Evolutionary conservation across 2,888 invertebrate genomes (phyloP), one percentile per base, ranked within the genome.

Genomic region (Phyllotreta cruciferae): DNA sequence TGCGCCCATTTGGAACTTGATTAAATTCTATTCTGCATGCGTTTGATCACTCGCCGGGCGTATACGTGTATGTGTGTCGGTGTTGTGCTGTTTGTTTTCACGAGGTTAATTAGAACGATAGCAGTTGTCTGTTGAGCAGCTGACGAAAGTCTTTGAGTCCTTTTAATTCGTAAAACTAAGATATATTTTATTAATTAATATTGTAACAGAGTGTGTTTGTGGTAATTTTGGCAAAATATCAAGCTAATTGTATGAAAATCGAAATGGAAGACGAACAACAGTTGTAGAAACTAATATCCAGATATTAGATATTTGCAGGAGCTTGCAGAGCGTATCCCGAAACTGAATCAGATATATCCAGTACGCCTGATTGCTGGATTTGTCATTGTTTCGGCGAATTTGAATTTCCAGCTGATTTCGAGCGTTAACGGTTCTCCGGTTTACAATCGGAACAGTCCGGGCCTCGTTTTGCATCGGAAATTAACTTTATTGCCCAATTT

Each of bases 401-500:
- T 67, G 69, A 69, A 69, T 69, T 69, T 69, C 67, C 67, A 67
- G 63, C 66, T 66, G 64, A 69, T 69, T 69, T 63, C 61, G 56
- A 69, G 57, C 67, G 67, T 67, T 62, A 69, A 69, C 66, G 63
- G 63, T 56, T 24, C 11, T 66, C 63, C 61, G 64, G 66, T 66
- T 66, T 67, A 66, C 70, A 64, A 56, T 63, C 70, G 69, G 65
- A 69, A 70, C 66, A 63, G 66, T 68, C 62, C 70, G 67, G 44
- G 37, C 47, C 67, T 71, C 70, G 70, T 70, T 73, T 72, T 73
- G 70, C 71, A 72, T 69, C 70, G 74, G 73, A 74, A 75, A 75
- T 74, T 74, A 70, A 71, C 71, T 72, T 74, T 74, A 75, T 74
- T 70, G 73, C 69, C 68, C 71, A 74, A 75, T 74, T 70, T 75